Percentiles rank a stretch among this genome's conserved stretches.
phyloP scores from a whole-genome alignment of 1,140 invertebrate genomes.

The Laupala kohalensis region DNA sequence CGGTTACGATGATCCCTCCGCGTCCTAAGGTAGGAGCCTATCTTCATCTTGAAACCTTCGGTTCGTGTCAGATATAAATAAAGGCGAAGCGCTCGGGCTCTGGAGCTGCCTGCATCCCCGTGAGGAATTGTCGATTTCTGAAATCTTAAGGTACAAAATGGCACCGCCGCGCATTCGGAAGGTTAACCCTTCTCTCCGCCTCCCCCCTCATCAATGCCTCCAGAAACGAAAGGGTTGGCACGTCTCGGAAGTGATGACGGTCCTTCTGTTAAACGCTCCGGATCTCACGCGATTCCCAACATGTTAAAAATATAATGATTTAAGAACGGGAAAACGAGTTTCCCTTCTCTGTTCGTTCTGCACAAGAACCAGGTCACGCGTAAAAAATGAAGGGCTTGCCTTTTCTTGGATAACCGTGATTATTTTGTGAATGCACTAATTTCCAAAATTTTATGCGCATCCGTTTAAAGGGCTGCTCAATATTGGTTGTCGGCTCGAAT shows the following conservation, averaged over 20 bases:
- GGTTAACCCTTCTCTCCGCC: not conserved
- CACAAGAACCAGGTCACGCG: not conserved
- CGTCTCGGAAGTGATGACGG: not conserved
- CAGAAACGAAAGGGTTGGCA: not conserved
- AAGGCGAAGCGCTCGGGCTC: not conserved
- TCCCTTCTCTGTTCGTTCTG: not conserved
- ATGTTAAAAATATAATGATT: not conserved
- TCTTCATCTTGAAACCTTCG: not conserved
- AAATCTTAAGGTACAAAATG: too few species aligned
- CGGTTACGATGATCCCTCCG: not conserved
- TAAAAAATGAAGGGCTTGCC: not conserved
- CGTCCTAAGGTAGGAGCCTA: not conserved
- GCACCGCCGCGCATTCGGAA: too few species aligned
- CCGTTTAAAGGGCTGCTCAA: too few species aligned
- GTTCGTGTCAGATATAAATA: not conserved
- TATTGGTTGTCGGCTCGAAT: too few species aligned
- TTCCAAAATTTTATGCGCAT: not conserved
- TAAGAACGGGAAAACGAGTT: not conserved
- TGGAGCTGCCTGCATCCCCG: not conserved
- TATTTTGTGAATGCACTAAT: not conserved
- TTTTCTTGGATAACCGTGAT: not conserved
- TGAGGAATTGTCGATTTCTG: too few species aligned
- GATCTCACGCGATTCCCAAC: not conserved
- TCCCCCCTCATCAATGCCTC: too few species aligned
- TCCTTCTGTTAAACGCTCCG: not conserved